Base-by-base conservation (phyloP, 2,888 invertebrate genomes). In the Rhingia rostrata region DNA sequence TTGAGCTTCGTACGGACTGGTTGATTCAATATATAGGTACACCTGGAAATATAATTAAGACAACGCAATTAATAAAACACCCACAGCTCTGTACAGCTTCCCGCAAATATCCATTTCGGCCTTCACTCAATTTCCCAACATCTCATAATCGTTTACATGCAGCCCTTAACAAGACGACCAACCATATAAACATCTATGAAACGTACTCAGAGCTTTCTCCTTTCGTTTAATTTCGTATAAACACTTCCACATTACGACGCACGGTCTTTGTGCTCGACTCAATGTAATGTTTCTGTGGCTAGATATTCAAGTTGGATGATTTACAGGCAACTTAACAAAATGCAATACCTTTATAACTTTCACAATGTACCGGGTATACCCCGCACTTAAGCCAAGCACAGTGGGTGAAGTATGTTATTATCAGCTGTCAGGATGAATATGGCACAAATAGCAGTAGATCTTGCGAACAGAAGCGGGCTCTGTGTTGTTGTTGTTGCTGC, bases 371-470 rank as follows among this genome's bases (percentile, higher is more conserved):
- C 22, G 22, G 22, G 1, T 22, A 22, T 43, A 7, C 35, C 22
- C 9, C 41, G 14, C 9, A 22, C 22, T 22, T 22, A 22, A 1
- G 22, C 22, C 22, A n/a, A 37, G 22, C 5, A 37, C 43, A 35
- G 43, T 53, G 30, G 61, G 63, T 63, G 63, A 73, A 49, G 63
- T 63, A 56, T 14, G 63, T 73, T 73, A 73, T 73, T 63, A 73
- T 63, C 73, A 64, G 60, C 63, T 63, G 63, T 54, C 63, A 63
- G 63, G 54, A 73, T 64, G 43, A 73, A 64, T 63, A 64, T 64
- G 47, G 54, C 54, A 14, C 41, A 64, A 63, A 63, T 35, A 58
- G 9, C 14, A 49, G n/a, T 14, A 41, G 32, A 37, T 47, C 32
- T n/a, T 6, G 49, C 41, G 41, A 41, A 53, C 30, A 30, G 9